Evolutionary conservation across 2,888 invertebrate species (phyloP), one percentile per base, ranked within the genome.

Genomic region (Dicycla oo): DNA sequence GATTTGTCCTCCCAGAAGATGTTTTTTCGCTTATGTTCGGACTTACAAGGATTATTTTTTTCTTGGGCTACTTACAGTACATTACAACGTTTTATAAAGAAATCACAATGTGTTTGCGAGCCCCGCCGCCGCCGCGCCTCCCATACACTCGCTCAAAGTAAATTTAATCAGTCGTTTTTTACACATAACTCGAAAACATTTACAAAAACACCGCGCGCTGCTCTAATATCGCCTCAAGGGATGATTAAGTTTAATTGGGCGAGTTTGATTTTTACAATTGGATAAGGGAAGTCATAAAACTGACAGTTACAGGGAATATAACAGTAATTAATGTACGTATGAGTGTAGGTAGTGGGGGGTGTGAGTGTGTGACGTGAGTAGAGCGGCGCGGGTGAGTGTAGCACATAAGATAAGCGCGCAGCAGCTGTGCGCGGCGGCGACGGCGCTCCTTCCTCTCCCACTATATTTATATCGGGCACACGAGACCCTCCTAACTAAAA

Each of bases 21-120:
- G 92, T 92, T 92, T 94, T 93, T 93, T 93, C 90, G 92, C 92
- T 82, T 75, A 93, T 88, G 94, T 91, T 93, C 86, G 95, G 96
- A 95, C 94, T 91, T 94, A 94, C 94, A 94, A 91, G 93, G 93
- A 94, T 95, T 93, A 95, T 94, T 93, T 94, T 93, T 92, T 93
- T 91, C 93, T 95, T 94, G 93, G 92, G 92, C 95, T 96, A 96
- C 95, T 95, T 95, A 95, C 92, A 94, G 91, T 89, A 95, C 93
- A 93, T 94, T 94, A 94, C 93, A 95, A 89, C 92, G 83, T 85
- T 90, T 93, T 95, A 95, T 94, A 95, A 94, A 95, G 95, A 96
- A 96, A 96, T 96, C 95, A 96, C 95, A 96, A 93, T 93, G 92
- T 92, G 90, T 93, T 89, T 90, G 86, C 86, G 89, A 87, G 87